Conservation (phyloP, 1,140 invertebrate species). For the Babylonia areolata region DNA sequence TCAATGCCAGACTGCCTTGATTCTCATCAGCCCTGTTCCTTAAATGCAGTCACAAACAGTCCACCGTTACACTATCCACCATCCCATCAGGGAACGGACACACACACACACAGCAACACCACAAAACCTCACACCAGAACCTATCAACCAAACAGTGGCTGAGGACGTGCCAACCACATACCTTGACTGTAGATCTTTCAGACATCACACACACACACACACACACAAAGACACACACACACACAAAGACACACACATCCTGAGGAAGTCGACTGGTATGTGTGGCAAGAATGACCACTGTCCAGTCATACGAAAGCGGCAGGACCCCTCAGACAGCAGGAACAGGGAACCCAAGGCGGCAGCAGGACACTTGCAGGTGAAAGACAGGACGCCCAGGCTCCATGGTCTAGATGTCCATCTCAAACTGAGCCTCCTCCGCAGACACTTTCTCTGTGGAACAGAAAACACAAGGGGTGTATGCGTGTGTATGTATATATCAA, state of each 20-base stretch:
- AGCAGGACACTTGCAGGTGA: constrained; percentile 20
- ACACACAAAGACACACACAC: neutral
- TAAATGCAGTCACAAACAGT: too few species aligned
- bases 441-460: constrained; percentile 46
- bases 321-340: neutral
- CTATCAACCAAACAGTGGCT: neutral
- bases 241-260: constrained; percentile 1
- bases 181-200: neutral
- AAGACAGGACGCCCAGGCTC: neutral
- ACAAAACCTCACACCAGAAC: neutral
- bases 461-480: too few species aligned
- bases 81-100: neutral
- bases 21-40: neutral
- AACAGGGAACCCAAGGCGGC: neutral
- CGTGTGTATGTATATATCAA: too few species aligned
- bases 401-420: constrained; percentile 61
- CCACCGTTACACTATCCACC: too few species aligned
- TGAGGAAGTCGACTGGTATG: neutral
- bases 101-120: neutral
- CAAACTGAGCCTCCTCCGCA: constrained; percentile 61
- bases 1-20: neutral
- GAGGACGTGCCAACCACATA: too few species aligned
- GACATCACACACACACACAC: neutral
- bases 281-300: neutral
- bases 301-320: neutral